Conservation (phyloP, 2,113 vertebrate genomes). For the Halichoerus grypus region DNA sequence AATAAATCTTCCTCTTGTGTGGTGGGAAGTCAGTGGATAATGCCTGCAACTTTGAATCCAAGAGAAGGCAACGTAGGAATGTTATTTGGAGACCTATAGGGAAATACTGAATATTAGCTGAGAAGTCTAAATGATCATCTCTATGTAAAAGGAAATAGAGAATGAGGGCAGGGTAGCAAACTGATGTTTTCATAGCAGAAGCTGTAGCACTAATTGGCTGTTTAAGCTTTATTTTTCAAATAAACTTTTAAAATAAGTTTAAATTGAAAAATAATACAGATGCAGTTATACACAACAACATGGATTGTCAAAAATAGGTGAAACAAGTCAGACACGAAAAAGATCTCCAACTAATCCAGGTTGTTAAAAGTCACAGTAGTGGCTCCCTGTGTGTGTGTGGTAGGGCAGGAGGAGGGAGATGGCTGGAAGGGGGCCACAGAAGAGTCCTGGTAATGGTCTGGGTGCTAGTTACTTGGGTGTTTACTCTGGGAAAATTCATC, state of each 20-base stretch:
- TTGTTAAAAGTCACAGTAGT: background rate
- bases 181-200: background rate
- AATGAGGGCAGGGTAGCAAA: background rate
- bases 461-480: background rate
- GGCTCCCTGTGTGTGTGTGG: background rate
- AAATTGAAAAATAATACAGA: constrained; percentile 36
- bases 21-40: background rate
- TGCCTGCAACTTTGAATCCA: background rate
- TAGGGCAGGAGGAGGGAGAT: too few relatives aligned
- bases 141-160: background rate
- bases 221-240: constrained; percentile 44
- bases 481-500: background rate
- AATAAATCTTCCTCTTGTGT: background rate
- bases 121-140: background rate
- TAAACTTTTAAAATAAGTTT: background rate
- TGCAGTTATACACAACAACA: background rate
- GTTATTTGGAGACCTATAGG: background rate
- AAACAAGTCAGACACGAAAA: background rate
- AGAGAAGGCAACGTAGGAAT: background rate
- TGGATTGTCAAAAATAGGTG: constrained; percentile 3
- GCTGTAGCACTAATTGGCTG: background rate
- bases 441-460: background rate
- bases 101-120: background rate
- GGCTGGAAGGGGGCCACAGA: background rate
- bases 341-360: background rate